These are phyloP conservation scores for Valencia hispanica DNA, from an alignment of 2,797 vertebrate genomes.

Conservation along the genomic window DNA sequence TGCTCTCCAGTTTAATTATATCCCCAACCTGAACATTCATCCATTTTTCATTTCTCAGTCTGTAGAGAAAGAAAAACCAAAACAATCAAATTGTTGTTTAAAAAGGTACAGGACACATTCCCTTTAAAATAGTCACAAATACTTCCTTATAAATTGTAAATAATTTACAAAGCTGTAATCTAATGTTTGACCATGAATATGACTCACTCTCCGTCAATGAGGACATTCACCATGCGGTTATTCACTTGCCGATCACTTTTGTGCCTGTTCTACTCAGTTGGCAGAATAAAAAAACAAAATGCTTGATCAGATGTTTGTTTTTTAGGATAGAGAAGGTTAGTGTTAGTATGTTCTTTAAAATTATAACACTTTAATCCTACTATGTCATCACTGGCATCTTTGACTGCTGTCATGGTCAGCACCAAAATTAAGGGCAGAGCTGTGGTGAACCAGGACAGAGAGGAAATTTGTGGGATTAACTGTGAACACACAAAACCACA, in stretches of 20 bases:
- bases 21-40: constrained; percentile 95
- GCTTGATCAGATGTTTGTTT: neutral
- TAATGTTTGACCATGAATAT: neutral
- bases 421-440: constrained; percentile 28
- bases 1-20: constrained; percentile 91
- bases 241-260: constrained; percentile 91
- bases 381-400: constrained; percentile 38
- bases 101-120: neutral
- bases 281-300: constrained; percentile 16
- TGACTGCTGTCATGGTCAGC: constrained; percentile 25
- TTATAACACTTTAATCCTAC: neutral
- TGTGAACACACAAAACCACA: constrained; percentile 3
- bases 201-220: constrained; percentile 89
- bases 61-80: constrained; percentile 51
- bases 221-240: constrained; percentile 87
- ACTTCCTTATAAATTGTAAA: neutral
- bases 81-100: neutral
- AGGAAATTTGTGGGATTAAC: constrained; percentile 40
- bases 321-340: neutral
- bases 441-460: constrained; percentile 39
- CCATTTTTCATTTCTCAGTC: constrained; percentile 90
- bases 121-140: neutral
- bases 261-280: constrained; percentile 85
- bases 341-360: neutral
- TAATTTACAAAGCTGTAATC: neutral